Conservation (phyloP, 2,888 invertebrate species). For the Eupithecia dodoneata region DNA sequence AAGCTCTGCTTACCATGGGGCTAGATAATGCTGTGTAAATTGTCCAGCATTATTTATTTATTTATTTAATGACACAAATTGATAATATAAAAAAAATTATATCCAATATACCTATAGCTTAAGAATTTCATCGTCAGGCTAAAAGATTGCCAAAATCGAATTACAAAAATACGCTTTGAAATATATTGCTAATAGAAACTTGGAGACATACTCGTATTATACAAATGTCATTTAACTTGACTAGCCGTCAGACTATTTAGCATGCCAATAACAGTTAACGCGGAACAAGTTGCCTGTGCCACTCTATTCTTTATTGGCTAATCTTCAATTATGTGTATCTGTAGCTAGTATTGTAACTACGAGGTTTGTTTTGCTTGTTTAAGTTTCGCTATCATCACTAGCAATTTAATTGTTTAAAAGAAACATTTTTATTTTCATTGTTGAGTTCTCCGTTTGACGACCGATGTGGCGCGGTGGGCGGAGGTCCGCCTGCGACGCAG, state of each 20-base stretch:
- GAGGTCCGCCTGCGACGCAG: too few species aligned
- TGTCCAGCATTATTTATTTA: too few species aligned
- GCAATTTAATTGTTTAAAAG: background rate
- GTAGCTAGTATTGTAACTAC: background rate
- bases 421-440: too few species aligned
- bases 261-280: conserved; percentile 48
- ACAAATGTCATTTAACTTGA: conserved; percentile 47
- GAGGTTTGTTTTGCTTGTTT: background rate
- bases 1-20: too few species aligned
- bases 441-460: background rate
- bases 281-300: conserved; percentile 31
- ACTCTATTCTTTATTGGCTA: conserved; percentile 7
- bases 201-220: conserved; percentile 40
- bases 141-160: conserved; percentile 24
- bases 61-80: too few species aligned
- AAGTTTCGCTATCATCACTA: background rate
- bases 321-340: background rate
- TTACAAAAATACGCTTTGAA: conserved; percentile 19
- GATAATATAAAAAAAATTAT: background rate
- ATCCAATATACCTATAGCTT: background rate
- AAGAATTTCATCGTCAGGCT: conserved; percentile 12
- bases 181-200: conserved; percentile 35
- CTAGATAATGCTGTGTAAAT: too few species aligned
- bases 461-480: too few species aligned
- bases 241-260: conserved; percentile 50